Conservation (phyloP, 1,140 invertebrate genomes). For the Brachystomella parvula region DNA sequence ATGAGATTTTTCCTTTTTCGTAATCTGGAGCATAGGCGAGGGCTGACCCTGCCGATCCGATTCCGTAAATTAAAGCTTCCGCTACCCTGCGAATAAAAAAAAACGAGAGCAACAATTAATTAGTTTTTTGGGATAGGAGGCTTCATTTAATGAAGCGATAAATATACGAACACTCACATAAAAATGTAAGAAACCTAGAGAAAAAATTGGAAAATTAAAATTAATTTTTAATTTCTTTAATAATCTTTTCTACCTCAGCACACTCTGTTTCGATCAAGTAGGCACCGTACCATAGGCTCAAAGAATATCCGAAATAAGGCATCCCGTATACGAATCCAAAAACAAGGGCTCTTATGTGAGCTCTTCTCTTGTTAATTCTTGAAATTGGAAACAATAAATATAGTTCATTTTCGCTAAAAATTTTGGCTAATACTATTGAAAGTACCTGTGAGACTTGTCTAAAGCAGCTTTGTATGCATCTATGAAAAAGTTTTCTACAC, state of each 20-base stretch:
- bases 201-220: background rate
- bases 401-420: background rate
- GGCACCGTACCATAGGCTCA: slow-evolving; percentile 50
- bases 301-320: slow-evolving; percentile 49
- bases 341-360: slow-evolving; percentile 45
- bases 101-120: background rate
- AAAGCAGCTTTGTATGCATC: slow-evolving; percentile 40
- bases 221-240: slow-evolving; percentile 45
- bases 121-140: too few relatives aligned
- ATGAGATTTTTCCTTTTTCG: slow-evolving; percentile 32
- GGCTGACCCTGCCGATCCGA: background rate
- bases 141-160: background rate
- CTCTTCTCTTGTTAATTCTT: slow-evolving; percentile 30
- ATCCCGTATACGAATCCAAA: slow-evolving; percentile 48
- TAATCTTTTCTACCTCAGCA: slow-evolving; percentile 44
- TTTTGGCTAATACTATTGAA: background rate
- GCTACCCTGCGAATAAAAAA: slow-evolving; percentile 10
- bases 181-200: background rate
- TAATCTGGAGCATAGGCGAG: slow-evolving; percentile 41
- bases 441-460: slow-evolving; percentile 33
- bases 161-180: background rate
- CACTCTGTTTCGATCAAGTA: slow-evolving; percentile 44
- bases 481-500: slow-evolving; percentile 46
- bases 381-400: background rate
- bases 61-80: slow-evolving; percentile 18